Evolutionary conservation across 2,888 invertebrate species (phyloP).

Genomic region (Dasypolia templi): DNA sequence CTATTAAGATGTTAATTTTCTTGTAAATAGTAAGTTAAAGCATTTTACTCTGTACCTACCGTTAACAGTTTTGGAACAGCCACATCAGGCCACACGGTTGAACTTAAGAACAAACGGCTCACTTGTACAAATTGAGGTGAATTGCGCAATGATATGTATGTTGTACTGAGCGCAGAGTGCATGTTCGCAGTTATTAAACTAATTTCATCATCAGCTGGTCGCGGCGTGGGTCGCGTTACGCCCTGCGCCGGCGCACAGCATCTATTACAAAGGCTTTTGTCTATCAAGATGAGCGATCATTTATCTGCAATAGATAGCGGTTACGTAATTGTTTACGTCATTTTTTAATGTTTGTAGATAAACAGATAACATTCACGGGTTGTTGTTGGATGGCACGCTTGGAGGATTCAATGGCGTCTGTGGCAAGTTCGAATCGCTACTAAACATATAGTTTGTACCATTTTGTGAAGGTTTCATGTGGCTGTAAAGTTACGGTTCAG

Average conservation of each 20-base stretch:
- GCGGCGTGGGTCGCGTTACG: conserved; percentile 39
- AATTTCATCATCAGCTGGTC: conserved; percentile 51
- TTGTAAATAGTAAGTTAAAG: background rate
- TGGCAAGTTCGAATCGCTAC: background rate
- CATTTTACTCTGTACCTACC: background rate
- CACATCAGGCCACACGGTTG: background rate
- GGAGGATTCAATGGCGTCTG: conserved; percentile 7
- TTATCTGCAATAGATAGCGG: conserved; percentile 40
- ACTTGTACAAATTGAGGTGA: background rate
- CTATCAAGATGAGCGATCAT: conserved; percentile 50
- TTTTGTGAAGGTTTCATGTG: background rate
- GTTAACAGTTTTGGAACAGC: background rate
- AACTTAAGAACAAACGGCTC: background rate
- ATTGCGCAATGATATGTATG: conserved; percentile 11
- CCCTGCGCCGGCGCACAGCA: conserved; percentile 31
- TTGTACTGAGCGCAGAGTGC: conserved; percentile 17
- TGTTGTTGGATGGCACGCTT: conserved; percentile 13
- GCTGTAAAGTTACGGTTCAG: background rate
- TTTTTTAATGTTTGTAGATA: conserved; percentile 60
- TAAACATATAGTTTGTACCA: background rate
- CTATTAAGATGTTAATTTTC: conserved; percentile 15
- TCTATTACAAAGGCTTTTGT: conserved; percentile 44
- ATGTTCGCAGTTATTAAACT: conserved; percentile 47
- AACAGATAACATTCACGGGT: conserved; percentile 43
- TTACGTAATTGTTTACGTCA: conserved; percentile 63